A percentile compares a stretch with the other conserved stretches of the same genome.
Evolutionary conservation across 2,113 vertebrate genomes (phyloP).

Genomic region (Hemichromis elongatus): DNA sequence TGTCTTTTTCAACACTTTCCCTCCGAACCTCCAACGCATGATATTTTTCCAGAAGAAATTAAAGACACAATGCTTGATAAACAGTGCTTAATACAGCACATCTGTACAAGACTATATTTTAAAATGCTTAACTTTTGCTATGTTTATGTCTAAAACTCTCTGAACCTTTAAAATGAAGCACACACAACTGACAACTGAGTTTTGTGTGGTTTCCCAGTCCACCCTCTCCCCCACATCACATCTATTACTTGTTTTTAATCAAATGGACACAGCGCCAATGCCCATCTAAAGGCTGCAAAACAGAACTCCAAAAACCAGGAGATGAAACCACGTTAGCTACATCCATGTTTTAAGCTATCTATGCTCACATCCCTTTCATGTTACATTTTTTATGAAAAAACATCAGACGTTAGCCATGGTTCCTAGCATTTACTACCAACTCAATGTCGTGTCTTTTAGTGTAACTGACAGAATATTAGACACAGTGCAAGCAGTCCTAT

Average conservation of each 20-base stretch:
- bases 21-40: background rate
- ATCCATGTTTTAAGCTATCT: background rate
- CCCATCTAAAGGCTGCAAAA: background rate
- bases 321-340: background rate
- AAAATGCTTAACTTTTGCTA: background rate
- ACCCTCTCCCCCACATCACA: background rate
- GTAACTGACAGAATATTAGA: background rate
- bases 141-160: background rate
- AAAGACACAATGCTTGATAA: background rate
- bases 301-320: background rate
- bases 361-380: background rate
- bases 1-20: background rate
- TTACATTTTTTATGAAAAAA: background rate
- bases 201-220: background rate
- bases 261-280: background rate
- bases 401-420: background rate
- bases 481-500: background rate
- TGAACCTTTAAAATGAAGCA: background rate
- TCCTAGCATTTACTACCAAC: background rate
- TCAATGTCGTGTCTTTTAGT: no score
- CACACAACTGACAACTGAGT: no score
- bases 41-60: accelerated
- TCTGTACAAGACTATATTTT: background rate
- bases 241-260: background rate
- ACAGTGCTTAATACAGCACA: background rate